A percentile compares a stretch with the other conserved stretches of the same genome.
Evolutionary conservation across 2,888 invertebrate species (phyloP).

Genomic region (Poecilus cupreus): DNA sequence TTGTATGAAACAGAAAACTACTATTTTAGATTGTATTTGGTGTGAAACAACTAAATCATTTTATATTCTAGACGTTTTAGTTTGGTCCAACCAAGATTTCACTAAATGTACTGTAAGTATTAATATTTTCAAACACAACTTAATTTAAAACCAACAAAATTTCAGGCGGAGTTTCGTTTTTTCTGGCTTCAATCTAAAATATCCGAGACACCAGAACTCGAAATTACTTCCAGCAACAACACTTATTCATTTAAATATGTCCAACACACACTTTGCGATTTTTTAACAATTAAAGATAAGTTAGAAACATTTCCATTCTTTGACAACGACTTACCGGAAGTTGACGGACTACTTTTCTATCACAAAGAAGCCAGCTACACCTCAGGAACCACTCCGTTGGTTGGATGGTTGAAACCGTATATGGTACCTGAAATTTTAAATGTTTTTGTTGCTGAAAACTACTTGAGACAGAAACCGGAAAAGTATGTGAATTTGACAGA

Average conservation of each 20-base stretch:
- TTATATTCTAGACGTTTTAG: slow-evolving; percentile 88
- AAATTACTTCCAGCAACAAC: slow-evolving; percentile 69
- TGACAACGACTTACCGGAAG: slow-evolving; percentile 71
- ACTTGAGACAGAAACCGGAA: slow-evolving; percentile 72
- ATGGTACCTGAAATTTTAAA: slow-evolving; percentile 89
- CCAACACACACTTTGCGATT: slow-evolving; percentile 73
- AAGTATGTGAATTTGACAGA: slow-evolving; percentile 74
- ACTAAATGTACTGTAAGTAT: slow-evolving; percentile 83
- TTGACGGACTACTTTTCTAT: slow-evolving; percentile 95
- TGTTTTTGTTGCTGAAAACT: slow-evolving; percentile 72
- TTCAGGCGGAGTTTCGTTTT: slow-evolving; percentile 87
- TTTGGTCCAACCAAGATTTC: slow-evolving; percentile 85
- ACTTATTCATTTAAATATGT: slow-evolving; percentile 74
- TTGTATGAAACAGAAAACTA: slow-evolving; percentile 71
- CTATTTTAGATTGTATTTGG: slow-evolving; percentile 91
- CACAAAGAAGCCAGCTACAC: slow-evolving; percentile 88
- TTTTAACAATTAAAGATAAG: slow-evolving; percentile 72
- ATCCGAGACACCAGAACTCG: slow-evolving; percentile 76
- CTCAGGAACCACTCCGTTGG: slow-evolving; percentile 88
- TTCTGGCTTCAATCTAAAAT: slow-evolving; percentile 88
- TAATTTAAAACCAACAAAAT: slow-evolving; percentile 61
- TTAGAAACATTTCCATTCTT: slow-evolving; percentile 70
- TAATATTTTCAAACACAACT: slow-evolving; percentile 36
- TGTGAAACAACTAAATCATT: slow-evolving; percentile 77
- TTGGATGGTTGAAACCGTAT: slow-evolving; percentile 92